A percentile compares a stretch with the other conserved stretches of the same genome.
Evolutionary conservation across 2,797 vertebrate species (phyloP).

Genomic region (Ispidina lecontei): DNA sequence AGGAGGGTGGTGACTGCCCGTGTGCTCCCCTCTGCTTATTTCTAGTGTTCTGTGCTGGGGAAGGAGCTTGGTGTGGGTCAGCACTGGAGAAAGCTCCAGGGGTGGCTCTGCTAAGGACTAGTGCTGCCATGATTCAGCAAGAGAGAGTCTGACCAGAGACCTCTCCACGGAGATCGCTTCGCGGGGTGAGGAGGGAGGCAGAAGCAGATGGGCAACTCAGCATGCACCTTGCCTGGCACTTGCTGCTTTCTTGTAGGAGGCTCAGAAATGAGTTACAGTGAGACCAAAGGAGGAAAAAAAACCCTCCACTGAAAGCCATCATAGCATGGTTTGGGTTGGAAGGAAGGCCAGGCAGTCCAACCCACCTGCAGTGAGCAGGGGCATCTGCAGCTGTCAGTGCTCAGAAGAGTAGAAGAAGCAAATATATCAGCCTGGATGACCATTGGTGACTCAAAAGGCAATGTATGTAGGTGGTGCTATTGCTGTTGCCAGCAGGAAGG

Average conservation of each 20-base stretch:
- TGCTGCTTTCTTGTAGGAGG: neutral
- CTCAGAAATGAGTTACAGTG: neutral
- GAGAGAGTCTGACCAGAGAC: neutral
- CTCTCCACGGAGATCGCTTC: neutral
- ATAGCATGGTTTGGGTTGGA: neutral
- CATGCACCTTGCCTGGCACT: neutral
- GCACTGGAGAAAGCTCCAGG: neutral
- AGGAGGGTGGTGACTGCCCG: rapidly evolving
- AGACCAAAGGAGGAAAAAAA: neutral
- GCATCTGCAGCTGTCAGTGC: neutral
- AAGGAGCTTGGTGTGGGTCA: neutral
- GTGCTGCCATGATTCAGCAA: neutral
- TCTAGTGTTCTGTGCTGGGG: neutral
- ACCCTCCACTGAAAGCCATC: neutral
- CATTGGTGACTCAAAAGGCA: slow-evolving; percentile 6
- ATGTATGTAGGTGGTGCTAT: neutral
- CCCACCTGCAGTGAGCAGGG: neutral
- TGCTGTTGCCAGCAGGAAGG: neutral
- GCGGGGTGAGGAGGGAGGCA: neutral
- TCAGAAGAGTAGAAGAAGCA: neutral
- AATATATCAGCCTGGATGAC: neutral
- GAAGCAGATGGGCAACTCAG: slow-evolving; percentile 48
- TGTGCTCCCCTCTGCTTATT: neutral
- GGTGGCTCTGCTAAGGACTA: neutral
- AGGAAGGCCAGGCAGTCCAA: neutral